Conservation (phyloP, 2,888 invertebrate genomes). For the Orthosia incerta region DNA sequence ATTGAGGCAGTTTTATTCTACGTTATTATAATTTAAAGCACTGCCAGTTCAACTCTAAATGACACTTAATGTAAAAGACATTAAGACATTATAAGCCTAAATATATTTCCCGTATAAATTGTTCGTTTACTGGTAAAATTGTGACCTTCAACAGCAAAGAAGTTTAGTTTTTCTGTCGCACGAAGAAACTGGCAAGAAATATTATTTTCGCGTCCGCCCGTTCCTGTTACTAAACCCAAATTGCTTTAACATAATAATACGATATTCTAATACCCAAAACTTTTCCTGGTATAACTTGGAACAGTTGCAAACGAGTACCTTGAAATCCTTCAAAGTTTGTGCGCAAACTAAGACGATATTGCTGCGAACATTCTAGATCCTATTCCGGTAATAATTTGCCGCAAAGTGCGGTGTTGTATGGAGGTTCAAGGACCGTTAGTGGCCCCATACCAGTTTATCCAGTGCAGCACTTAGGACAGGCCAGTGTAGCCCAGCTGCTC, state of each 20-base stretch:
- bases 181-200: conserved; percentile 31
- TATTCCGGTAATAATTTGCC: conserved; percentile 57
- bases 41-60: too few relatives aligned
- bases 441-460: conserved; percentile 75
- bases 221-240: conserved; percentile 24
- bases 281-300: conserved; percentile 22
- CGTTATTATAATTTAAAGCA: background rate
- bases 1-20: background rate
- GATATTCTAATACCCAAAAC: conserved; percentile 30
- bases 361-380: conserved; percentile 42
- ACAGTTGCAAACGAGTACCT: conserved; percentile 28
- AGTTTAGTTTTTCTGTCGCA: conserved; percentile 25
- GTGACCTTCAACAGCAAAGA: background rate
- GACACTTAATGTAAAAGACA: too few relatives aligned
- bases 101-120: background rate
- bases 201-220: conserved; percentile 3
- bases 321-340: conserved; percentile 43
- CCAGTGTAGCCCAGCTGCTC: conserved; percentile 57
- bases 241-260: conserved; percentile 28
- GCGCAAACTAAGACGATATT: conserved; percentile 33
- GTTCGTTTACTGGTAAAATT: background rate
- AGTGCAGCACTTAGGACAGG: conserved; percentile 68
- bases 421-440: conserved; percentile 77
- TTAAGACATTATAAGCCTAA: too few relatives aligned
- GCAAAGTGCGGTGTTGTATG: conserved; percentile 50